These are phyloP conservation scores for Peromyscus leucopus DNA, from an alignment of 2,113 vertebrate genomes.

Conservation along the genomic window DNA sequence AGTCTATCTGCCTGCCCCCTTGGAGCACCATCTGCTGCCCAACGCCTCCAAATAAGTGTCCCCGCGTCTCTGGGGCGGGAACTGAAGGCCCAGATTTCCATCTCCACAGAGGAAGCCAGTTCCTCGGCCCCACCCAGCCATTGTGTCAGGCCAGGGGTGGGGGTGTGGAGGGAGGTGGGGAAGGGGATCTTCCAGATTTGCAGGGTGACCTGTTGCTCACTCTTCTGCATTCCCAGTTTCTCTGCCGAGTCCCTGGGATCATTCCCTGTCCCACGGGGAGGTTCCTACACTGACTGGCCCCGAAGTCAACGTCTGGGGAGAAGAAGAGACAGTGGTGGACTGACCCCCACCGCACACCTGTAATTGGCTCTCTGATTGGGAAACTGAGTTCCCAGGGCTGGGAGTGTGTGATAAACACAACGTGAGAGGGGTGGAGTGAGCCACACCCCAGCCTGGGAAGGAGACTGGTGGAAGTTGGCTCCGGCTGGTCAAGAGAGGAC, in stretches of 20 bases:
- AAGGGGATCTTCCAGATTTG: neutral
- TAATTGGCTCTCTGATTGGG: slow-evolving; percentile 34
- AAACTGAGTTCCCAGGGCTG: neutral
- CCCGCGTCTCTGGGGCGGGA: slow-evolving; percentile 67
- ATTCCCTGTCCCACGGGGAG: neutral
- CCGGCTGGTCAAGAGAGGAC: neutral
- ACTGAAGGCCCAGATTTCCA: slow-evolving; percentile 72
- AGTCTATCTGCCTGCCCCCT: slow-evolving; percentile 46
- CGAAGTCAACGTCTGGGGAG: neutral
- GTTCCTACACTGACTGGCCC: neutral
- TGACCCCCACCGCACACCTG: neutral
- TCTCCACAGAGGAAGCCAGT: slow-evolving; percentile 80
- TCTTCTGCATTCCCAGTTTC: neutral
- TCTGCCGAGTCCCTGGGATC: neutral
- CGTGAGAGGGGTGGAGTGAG: neutral
- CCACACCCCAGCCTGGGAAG: slow-evolving; percentile 46
- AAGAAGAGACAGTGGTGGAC: no score
- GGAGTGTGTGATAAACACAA: neutral
- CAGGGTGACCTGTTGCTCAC: neutral
- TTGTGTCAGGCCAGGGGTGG: slow-evolving; percentile 66
- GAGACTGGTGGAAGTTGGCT: neutral
- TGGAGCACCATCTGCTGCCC: slow-evolving; percentile 33
- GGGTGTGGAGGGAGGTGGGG: neutral
- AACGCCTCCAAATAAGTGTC: neutral
- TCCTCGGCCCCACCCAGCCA: slow-evolving; percentile 79